Evolutionary conservation across 2,797 vertebrate species (phyloP).

Genomic region (Alca torda): DNA sequence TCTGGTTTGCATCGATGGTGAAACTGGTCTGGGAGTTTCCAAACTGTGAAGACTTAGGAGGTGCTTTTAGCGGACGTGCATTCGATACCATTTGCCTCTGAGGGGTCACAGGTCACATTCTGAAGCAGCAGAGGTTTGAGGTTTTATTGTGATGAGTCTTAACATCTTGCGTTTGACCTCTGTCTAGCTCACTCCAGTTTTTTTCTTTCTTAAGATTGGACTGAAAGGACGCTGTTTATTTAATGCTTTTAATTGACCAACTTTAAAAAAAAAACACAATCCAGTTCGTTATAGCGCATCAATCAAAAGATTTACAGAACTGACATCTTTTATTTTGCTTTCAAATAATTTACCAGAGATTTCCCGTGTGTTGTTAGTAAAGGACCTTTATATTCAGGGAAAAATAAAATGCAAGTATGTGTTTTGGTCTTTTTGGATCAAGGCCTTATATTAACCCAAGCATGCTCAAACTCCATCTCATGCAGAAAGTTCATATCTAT

Average conservation of each 20-base stretch:
- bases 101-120: conserved; percentile 26
- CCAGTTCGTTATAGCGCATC: not conserved
- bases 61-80: not conserved
- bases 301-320: conserved; percentile 28
- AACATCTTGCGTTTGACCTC: not conserved
- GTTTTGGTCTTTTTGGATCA: not conserved
- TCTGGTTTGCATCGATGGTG: not conserved
- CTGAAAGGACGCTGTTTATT: conserved; percentile 12
- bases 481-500: not conserved
- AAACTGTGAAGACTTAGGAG: conserved; percentile 2
- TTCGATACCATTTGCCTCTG: conserved; percentile 1
- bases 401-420: not conserved
- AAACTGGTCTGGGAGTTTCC: conserved; percentile 27
- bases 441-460: not conserved
- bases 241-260: conserved; percentile 15
- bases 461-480: not conserved
- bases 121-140: conserved; percentile 33
- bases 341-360: not conserved
- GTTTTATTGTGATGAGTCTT: conserved; percentile 47
- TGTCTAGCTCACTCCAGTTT: not conserved
- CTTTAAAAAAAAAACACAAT: not conserved
- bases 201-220: not conserved
- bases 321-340: conserved; percentile 22
- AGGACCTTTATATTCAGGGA: not conserved
- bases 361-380: not conserved